Percentiles rank a stretch among this genome's conserved stretches.
Evolutionary conservation across 2,888 invertebrate genomes (phyloP).

Genomic region (Cephus runcator): DNA sequence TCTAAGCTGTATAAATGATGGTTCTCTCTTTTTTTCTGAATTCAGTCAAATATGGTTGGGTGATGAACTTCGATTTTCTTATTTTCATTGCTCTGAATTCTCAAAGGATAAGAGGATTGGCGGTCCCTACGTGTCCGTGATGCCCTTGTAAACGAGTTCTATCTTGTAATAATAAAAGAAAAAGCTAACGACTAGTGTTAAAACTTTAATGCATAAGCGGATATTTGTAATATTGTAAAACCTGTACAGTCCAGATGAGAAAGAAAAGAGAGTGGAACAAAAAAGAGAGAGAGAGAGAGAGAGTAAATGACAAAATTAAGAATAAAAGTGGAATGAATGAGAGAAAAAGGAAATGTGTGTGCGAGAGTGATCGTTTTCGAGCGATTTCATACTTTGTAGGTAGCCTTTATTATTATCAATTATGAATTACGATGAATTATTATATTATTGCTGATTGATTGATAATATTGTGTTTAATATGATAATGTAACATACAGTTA

Average conservation of each 20-base stretch:
- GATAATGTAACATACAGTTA: slow-evolving; percentile 61
- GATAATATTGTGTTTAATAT: slow-evolving; percentile 60
- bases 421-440: slow-evolving; percentile 32
- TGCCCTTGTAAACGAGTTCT: slow-evolving; percentile 42
- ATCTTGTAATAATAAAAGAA: slow-evolving; percentile 46
- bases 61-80: slow-evolving; percentile 21
- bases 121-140: slow-evolving; percentile 41
- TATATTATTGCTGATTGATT: slow-evolving; percentile 33
- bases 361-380: slow-evolving; percentile 10
- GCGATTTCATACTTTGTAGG: slow-evolving; percentile 44
- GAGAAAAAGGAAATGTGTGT: not conserved
- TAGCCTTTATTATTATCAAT: slow-evolving; percentile 52
- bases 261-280: not conserved
- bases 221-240: slow-evolving; percentile 47
- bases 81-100: slow-evolving; percentile 1
- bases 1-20: not conserved
- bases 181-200: not conserved
- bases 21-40: slow-evolving; percentile 2
- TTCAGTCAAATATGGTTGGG: not conserved
- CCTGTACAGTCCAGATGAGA: slow-evolving; percentile 51
- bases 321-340: not conserved
- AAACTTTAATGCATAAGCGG: not conserved
- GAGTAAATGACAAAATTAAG: not conserved
- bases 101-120: slow-evolving; percentile 24
- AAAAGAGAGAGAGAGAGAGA: not conserved